Conservation (phyloP, 2,113 vertebrate species). For the Pachycephala philippinensis region DNA sequence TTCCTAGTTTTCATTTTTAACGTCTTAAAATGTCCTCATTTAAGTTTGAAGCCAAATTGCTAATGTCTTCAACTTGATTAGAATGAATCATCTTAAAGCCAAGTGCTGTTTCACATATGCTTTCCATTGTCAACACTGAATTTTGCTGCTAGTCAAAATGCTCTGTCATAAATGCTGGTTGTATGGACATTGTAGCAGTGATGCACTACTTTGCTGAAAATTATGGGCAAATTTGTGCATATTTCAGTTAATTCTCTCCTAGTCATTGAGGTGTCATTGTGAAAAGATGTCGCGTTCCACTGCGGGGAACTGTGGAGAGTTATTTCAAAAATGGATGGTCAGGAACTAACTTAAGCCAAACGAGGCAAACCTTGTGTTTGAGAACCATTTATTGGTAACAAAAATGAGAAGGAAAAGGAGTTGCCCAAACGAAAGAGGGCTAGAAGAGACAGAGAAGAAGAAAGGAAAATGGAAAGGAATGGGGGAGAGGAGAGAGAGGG, state of each 20-base stretch:
- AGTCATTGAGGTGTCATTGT: neutral
- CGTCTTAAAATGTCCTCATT: neutral
- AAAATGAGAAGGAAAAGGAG: neutral
- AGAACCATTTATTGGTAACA: neutral
- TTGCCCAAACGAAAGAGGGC: neutral
- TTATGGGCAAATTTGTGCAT: neutral
- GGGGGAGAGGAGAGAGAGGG: neutral
- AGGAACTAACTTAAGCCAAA: neutral
- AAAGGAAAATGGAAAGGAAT: neutral
- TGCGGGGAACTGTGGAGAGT: neutral
- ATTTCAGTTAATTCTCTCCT: neutral
- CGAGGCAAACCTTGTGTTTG: neutral
- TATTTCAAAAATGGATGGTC: neutral
- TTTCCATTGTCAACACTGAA: neutral
- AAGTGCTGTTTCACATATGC: neutral
- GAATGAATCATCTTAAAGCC: neutral
- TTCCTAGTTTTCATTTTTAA: neutral
- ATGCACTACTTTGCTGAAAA: neutral
- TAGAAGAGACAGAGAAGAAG: neutral
- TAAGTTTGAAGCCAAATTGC: neutral
- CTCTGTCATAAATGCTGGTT: neutral
- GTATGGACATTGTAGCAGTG: neutral
- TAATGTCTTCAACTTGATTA: neutral
- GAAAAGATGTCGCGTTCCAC: neutral
- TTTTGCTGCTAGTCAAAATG: neutral